Base-by-base conservation (phyloP, 2,888 invertebrate genomes). In the Agonopterix arenella region DNA sequence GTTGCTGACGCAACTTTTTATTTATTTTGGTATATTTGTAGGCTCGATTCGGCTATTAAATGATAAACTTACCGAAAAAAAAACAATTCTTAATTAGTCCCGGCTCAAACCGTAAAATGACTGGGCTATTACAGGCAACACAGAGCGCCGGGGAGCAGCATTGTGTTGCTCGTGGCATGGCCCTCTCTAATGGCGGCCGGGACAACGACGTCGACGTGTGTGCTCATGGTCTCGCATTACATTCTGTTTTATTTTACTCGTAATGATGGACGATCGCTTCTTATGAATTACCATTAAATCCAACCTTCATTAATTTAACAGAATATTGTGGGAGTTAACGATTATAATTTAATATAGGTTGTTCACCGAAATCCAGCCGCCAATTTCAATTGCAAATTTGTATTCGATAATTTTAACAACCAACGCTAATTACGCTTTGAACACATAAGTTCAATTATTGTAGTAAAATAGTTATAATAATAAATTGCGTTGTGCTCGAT, bases 111-210 rank as follows among this genome's bases (percentile, higher is more conserved):
- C 13, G 13, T 13, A 13, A 13, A 13, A 13, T 13, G 13, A 13
- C 13, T 13, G 13, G 13, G 13, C 13, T 13, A 13, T 13, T 13
- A 28, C 28, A 5, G 28, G 7, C 28, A 28, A 5, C 28, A 28
- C 28, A 28, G 40, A 40, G 66, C 63, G 64, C 62, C 66, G 60
- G 67, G 72, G 75, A 65, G 67, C 62, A 66, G 70, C 71, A 71
- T 80, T 81, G 76, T 80, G 66, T 65, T 56, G 59, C 58, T 60
- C 58, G 58, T 59, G 56, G 57, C 52, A 42, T 56, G 53, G 53
- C 60, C 62, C 60, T 61, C 68, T 74, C 68, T 74, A 75, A 77
- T 76, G 73, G 70, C 62, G 63, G 53, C 56, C 60, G 56, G 62
- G 36, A 4, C 11, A 10, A 18, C 44, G 43, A 13, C 16, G 13